Evolutionary conservation across 2,113 vertebrate species (phyloP), one percentile per base, ranked within the genome.

Genomic region (Proteles cristata): DNA sequence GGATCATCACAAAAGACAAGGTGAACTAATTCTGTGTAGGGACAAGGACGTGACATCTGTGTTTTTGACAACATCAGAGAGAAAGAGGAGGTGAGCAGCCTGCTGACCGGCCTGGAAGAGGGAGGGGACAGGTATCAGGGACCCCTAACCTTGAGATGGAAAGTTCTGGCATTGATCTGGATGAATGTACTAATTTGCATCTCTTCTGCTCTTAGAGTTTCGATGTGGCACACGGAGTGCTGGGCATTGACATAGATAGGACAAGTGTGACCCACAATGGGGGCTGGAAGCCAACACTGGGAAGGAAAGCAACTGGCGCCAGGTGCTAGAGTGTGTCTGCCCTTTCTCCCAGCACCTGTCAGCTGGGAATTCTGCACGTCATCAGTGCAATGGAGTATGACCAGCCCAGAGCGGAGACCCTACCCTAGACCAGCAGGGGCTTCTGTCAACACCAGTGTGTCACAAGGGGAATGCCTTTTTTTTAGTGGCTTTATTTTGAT

Each of bases 331-430:
- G 28, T 0, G 6, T 35, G n/a, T 89, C 96, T 98, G 96, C 23
- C 71, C 28, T 97, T 71, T 94, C 94, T 98, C 79, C 50, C 23
- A 7, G 50, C 97, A 61, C 91, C 96, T 96, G 93, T 96, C 92
- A 21, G 79, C n/a, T 71, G 53, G 73, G 88, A 96, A 93, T 84
- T 66, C 79, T 92, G 50, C 48, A 26, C 0, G 3, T 81, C 68
- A 15, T 63, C n/a, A 79, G 50, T 28, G 39, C 53, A 4, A 2
- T 39, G 55, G 39, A 65, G 2, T 61, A 1, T 8, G 84, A 63
- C 26, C 31, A 21, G 71, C 61, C 58, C 55, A 23, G 89, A 65
- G 35, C 50, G 35, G n/a, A 66, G 65, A 79, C 76, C 33, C 48
- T 16, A 76, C 33, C 3, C 1, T 0, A 48, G 68, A 26, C 65